These are phyloP conservation scores for Novumbra hubbsi DNA, from an alignment of 2,797 vertebrate species.

Conservation along the genomic window DNA sequence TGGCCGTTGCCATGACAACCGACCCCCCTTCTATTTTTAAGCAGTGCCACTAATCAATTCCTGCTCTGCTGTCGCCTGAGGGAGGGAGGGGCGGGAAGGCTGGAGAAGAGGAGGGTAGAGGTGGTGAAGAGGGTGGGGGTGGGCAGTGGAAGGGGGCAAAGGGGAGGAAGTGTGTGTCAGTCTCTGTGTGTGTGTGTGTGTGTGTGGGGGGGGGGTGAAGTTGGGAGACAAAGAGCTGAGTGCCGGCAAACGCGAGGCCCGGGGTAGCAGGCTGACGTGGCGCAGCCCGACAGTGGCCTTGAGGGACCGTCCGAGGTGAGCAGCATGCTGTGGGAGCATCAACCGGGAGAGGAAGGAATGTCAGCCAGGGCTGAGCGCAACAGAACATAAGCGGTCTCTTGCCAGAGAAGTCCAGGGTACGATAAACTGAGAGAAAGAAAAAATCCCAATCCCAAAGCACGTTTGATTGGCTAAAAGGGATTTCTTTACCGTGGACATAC, in stretches of 20 bases:
- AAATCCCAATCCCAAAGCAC: too few species aligned
- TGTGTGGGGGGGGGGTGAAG: slow-evolving; percentile 26
- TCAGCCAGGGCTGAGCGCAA: background rate
- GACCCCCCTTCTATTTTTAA: slow-evolving; percentile 79
- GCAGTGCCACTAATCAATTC: slow-evolving; percentile 82
- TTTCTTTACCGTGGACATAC: too few species aligned
- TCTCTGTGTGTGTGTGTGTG: slow-evolving; percentile 25
- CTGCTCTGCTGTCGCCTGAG: slow-evolving; percentile 75
- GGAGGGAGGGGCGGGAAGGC: slow-evolving; percentile 56
- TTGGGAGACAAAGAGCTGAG: slow-evolving; percentile 68
- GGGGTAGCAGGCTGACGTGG: slow-evolving; percentile 1
- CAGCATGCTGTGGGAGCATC: background rate
- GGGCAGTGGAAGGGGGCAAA: slow-evolving; percentile 47
- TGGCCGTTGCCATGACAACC: slow-evolving; percentile 80
- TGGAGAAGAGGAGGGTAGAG: slow-evolving; percentile 24
- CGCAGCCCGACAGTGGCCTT: slow-evolving; percentile 27
- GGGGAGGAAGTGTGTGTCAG: slow-evolving; percentile 49
- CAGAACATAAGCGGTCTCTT: background rate
- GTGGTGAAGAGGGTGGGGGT: slow-evolving; percentile 21
- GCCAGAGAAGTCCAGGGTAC: too few species aligned
- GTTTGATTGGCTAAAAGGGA: too few species aligned
- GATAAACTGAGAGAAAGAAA: too few species aligned
- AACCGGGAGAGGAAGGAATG: background rate
- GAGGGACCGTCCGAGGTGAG: slow-evolving; percentile 18
- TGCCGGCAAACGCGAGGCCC: background rate